These are phyloP conservation scores for Drosophila diplacantha DNA, from an alignment of 2,888 invertebrate genomes.

Conservation along the genomic window DNA sequence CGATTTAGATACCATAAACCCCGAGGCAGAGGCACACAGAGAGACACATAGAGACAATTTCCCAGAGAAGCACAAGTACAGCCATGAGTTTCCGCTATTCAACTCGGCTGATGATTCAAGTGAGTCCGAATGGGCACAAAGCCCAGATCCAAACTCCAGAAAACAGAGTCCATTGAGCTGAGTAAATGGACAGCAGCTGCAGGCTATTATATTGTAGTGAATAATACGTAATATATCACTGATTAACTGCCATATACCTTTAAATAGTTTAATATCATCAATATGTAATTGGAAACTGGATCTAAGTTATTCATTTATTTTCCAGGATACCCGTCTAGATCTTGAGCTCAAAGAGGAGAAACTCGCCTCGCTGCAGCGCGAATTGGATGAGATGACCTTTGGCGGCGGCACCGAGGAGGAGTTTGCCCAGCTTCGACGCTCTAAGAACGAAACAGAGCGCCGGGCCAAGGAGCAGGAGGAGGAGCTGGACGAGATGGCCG, in stretches of 20 bases:
- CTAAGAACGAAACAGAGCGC: slow-evolving; percentile 91
- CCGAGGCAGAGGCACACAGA: slow-evolving; percentile 9
- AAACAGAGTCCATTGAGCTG: slow-evolving; percentile 6
- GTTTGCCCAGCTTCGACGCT: slow-evolving; percentile 87
- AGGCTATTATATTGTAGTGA: background rate
- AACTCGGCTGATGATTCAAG: slow-evolving; percentile 59
- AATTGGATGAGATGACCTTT: slow-evolving; percentile 90
- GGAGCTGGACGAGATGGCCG: slow-evolving; percentile 96
- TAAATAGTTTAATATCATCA: background rate
- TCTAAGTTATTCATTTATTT: slow-evolving; percentile 16
- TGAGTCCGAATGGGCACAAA: slow-evolving; percentile 33
- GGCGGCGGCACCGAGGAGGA: slow-evolving; percentile 91
- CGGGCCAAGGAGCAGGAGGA: slow-evolving; percentile 93
- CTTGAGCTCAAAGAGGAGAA: slow-evolving; percentile 93
- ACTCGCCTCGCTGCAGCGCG: slow-evolving; percentile 86
- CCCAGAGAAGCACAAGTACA: slow-evolving; percentile 53
- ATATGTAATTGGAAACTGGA: background rate
- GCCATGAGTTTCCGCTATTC: slow-evolving; percentile 67
- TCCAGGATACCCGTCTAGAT: slow-evolving; percentile 89
- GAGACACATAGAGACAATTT: slow-evolving; percentile 20
- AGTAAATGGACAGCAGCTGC: background rate
- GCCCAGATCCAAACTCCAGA: slow-evolving; percentile 7
- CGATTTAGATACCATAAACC: slow-evolving; percentile 40
- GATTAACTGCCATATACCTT: no score
- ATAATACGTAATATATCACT: background rate